Evolutionary conservation across 1,140 invertebrate genomes (phyloP).

Genomic region (Cydia splendana): DNA sequence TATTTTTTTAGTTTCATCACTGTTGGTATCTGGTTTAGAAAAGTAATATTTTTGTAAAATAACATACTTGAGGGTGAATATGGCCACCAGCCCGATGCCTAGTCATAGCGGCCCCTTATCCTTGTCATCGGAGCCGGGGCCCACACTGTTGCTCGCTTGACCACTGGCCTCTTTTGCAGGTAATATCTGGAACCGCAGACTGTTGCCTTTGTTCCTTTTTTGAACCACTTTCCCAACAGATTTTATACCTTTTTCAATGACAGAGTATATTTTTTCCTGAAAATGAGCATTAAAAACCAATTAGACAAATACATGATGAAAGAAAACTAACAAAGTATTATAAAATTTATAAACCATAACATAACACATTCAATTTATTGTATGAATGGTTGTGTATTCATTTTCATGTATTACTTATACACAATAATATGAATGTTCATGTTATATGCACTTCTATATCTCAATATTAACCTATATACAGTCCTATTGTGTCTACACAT

Average conservation of each 20-base stretch:
- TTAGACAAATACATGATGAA: background rate
- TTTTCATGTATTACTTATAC: too few species aligned
- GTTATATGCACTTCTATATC: too few species aligned
- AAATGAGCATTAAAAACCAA: slow-evolving; percentile 48
- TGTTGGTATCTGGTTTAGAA: slow-evolving; percentile 33
- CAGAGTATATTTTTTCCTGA: slow-evolving; percentile 79
- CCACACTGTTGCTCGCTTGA: slow-evolving; percentile 34
- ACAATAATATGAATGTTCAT: too few species aligned
- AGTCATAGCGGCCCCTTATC: slow-evolving; percentile 71
- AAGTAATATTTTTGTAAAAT: slow-evolving; percentile 57
- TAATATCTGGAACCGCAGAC: slow-evolving; percentile 81
- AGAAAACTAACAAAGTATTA: background rate
- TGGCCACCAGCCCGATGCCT: slow-evolving; percentile 49
- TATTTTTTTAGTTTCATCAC: slow-evolving; percentile 30
- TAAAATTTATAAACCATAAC: too few species aligned
- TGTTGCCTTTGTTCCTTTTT: slow-evolving; percentile 80
- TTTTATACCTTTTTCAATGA: slow-evolving; percentile 78
- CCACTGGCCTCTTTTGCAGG: slow-evolving; percentile 62
- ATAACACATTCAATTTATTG: background rate
- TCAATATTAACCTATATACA: too few species aligned
- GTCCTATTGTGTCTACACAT: too few species aligned
- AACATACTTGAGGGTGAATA: slow-evolving; percentile 60
- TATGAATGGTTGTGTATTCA: too few species aligned
- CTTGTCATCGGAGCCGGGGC: slow-evolving; percentile 46
- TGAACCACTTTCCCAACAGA: slow-evolving; percentile 79